Evolutionary conservation across 2,888 invertebrate genomes (phyloP).

Genomic region (Drosophila mayaguana): DNA sequence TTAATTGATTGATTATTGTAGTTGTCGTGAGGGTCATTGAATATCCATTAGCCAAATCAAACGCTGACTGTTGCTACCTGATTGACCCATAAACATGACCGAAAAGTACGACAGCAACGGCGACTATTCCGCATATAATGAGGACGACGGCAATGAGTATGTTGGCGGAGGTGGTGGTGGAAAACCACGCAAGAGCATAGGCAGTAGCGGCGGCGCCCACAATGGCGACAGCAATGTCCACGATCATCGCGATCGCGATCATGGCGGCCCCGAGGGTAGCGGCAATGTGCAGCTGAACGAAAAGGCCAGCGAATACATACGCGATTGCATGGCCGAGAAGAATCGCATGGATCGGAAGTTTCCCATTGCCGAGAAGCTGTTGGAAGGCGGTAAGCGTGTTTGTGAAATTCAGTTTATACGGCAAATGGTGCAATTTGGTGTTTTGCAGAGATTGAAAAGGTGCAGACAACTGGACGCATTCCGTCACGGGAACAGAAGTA

Average conservation of each 20-base stretch:
- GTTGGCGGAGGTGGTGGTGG: slow-evolving; percentile 39
- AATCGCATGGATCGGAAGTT: slow-evolving; percentile 89
- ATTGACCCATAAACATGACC: slow-evolving; percentile 78
- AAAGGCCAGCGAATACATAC: slow-evolving; percentile 92
- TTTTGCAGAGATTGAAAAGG: slow-evolving; percentile 89
- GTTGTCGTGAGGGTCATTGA: slow-evolving; percentile 26
- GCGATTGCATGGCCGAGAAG: slow-evolving; percentile 90
- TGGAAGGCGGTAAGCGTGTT: slow-evolving; percentile 89
- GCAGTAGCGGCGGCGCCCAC: slow-evolving; percentile 62
- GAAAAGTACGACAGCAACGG: slow-evolving; percentile 85
- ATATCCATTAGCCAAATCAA: slow-evolving; percentile 36
- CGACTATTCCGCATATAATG: slow-evolving; percentile 83
- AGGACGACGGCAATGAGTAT: slow-evolving; percentile 83
- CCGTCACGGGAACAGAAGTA: slow-evolving; percentile 89
- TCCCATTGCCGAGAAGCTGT: slow-evolving; percentile 89
- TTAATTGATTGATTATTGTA: slow-evolving; percentile 41
- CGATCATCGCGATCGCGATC: slow-evolving; percentile 59
- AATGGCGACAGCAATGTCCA: slow-evolving; percentile 81
- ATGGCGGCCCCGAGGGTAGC: slow-evolving; percentile 82
- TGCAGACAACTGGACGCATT: slow-evolving; percentile 89
- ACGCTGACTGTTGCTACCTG: slow-evolving; percentile 34
- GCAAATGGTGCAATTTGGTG: neutral
- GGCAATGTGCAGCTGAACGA: slow-evolving; percentile 86
- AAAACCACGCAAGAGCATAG: slow-evolving; percentile 75
- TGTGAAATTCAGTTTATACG: no score